A percentile compares a stretch with the other conserved stretches of the same genome.
Conservation (phyloP, 2,888 invertebrate species). For the Gortyna flavago region DNA sequence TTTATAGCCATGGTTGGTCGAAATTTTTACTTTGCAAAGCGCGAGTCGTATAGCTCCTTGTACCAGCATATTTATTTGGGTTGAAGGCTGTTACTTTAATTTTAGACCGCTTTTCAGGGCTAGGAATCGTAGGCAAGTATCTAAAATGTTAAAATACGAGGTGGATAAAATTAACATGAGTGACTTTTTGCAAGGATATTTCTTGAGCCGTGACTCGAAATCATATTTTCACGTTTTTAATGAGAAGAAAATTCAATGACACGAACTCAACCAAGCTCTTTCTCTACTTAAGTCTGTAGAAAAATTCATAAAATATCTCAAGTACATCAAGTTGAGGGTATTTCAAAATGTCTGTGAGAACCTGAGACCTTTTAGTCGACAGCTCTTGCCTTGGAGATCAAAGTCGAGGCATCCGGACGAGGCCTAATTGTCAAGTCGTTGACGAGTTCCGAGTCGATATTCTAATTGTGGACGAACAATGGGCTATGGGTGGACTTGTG, state of each 20-base stretch:
- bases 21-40: neutral
- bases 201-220: neutral
- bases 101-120: neutral
- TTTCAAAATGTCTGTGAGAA: conserved; percentile 31
- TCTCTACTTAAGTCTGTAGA: neutral
- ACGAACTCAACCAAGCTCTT: neutral
- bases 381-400: conserved; percentile 41
- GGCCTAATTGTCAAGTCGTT: conserved; percentile 25
- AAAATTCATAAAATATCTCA: conserved; percentile 17
- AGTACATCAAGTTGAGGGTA: conserved; percentile 3
- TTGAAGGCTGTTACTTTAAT: neutral
- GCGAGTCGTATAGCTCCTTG: neutral
- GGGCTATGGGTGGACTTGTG: neutral
- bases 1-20: neutral
- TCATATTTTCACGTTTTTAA: neutral
- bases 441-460: neutral
- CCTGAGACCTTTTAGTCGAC: conserved; percentile 18
- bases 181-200: no score
- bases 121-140: neutral
- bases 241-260: neutral
- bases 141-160: neutral
- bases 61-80: neutral
- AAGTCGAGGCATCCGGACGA: conserved; percentile 20
- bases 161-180: neutral
- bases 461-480: conserved; percentile 19